phyloP scores from a whole-genome alignment of 2,113 vertebrate genomes.

The Tachuris rubrigastra region DNA sequence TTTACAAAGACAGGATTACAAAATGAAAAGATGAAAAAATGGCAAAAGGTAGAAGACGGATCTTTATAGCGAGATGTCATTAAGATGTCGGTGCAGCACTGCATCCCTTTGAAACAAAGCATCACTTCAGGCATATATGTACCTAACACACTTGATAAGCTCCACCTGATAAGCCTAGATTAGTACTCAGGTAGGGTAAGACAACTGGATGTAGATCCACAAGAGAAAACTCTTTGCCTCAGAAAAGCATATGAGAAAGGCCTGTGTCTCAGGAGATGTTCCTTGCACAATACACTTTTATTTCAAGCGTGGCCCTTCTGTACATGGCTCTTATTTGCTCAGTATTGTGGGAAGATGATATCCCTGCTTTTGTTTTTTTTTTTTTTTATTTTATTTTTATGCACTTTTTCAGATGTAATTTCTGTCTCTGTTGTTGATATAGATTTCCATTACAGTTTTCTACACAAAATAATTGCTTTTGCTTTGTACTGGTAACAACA shows the following conservation, averaged over 20 bases:
- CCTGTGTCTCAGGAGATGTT: not conserved
- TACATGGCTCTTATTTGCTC: not conserved
- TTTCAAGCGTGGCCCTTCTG: not conserved
- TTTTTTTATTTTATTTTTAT: not conserved
- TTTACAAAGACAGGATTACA: not conserved
- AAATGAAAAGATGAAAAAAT: not conserved
- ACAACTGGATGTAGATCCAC: not conserved
- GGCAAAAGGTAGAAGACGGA: not conserved
- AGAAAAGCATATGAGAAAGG: not conserved
- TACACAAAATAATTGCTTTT: not conserved
- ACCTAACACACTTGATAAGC: not conserved
- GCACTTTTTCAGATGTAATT: not conserved
- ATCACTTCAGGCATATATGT: not conserved
- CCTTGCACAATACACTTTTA: not conserved
- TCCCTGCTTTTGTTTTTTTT: too few species aligned
- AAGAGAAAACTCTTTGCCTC: not conserved
- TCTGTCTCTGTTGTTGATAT: not conserved
- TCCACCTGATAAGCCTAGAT: not conserved
- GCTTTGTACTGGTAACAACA: not conserved
- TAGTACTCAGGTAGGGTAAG: not conserved
- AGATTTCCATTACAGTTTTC: not conserved
- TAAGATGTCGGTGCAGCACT: not conserved
- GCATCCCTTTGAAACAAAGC: not conserved
- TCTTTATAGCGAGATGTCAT: not conserved
- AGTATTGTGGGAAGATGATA: not conserved